Percentiles rank a stretch among this genome's conserved stretches.
phyloP scores from a whole-genome alignment of 2,113 vertebrate genomes.

The Lynx canadensis region DNA sequence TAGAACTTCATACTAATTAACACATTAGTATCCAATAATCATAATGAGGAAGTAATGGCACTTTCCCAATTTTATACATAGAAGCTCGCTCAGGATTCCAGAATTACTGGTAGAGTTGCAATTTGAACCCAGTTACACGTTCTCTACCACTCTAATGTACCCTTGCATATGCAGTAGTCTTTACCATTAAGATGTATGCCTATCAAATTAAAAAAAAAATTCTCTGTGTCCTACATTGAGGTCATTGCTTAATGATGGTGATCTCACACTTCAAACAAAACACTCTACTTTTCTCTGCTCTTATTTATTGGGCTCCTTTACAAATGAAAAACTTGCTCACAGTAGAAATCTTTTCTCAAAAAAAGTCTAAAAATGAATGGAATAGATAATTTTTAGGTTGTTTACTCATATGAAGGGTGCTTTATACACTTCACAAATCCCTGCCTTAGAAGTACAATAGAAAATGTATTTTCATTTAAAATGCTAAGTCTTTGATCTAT shows the following conservation, averaged over 20 bases:
- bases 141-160: neutral
- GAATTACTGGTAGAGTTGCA: neutral
- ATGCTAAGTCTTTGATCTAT: slow-evolving; percentile 75
- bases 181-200: neutral
- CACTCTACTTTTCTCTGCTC: neutral
- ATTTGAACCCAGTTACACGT: neutral
- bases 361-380: slow-evolving; percentile 48
- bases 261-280: neutral
- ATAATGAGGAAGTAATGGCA: neutral
- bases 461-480: slow-evolving; percentile 72
- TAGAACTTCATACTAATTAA: neutral
- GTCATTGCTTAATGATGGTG: neutral
- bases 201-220: neutral
- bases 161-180: neutral
- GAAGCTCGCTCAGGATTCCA: neutral
- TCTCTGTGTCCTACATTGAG: neutral
- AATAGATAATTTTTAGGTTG: slow-evolving; percentile 34
- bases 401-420: slow-evolving; percentile 7
- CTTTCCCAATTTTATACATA: neutral
- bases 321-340: neutral
- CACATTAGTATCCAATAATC: neutral
- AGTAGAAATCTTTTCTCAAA: neutral
- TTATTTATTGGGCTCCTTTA: neutral
- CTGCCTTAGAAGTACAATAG: slow-evolving; percentile 41
- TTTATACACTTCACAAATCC: slow-evolving; percentile 57